Evolutionary conservation across 2,113 vertebrate genomes (phyloP).

Genomic region (Fulmarus glacialis): DNA sequence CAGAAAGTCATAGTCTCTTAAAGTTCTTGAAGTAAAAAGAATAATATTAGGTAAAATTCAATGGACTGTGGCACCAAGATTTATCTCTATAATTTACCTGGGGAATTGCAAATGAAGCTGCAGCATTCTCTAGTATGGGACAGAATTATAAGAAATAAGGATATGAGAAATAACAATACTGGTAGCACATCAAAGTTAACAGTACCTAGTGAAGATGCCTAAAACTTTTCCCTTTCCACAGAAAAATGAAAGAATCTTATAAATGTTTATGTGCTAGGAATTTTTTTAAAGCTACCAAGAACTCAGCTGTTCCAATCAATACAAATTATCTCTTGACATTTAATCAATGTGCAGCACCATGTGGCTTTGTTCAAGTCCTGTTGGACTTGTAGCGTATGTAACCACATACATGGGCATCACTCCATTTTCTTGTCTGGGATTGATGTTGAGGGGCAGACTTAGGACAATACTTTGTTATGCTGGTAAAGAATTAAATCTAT

Average conservation of each 20-base stretch:
- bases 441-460: neutral
- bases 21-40: conserved; percentile 22
- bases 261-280: neutral
- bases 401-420: neutral
- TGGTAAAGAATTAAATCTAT: neutral
- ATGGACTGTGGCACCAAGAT: neutral
- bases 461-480: neutral
- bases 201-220: neutral
- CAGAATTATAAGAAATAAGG: neutral
- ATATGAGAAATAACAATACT: neutral
- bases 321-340: neutral
- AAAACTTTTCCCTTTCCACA: neutral
- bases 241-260: neutral
- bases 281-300: neutral
- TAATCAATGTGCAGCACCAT: neutral
- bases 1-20: neutral
- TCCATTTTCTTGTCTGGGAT: neutral
- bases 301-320: neutral
- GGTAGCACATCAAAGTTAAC: neutral
- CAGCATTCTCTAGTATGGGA: neutral
- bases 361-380: neutral
- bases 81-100: conserved; percentile 5
- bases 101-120: neutral
- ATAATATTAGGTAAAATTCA: conserved; percentile 27
- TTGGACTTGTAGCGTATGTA: neutral